Evolutionary conservation across 37 sponge, comb jelly and placozoan genomes (phyloP), one percentile per base, ranked within the genome.

Genomic region (Agelas oroides): DNA sequence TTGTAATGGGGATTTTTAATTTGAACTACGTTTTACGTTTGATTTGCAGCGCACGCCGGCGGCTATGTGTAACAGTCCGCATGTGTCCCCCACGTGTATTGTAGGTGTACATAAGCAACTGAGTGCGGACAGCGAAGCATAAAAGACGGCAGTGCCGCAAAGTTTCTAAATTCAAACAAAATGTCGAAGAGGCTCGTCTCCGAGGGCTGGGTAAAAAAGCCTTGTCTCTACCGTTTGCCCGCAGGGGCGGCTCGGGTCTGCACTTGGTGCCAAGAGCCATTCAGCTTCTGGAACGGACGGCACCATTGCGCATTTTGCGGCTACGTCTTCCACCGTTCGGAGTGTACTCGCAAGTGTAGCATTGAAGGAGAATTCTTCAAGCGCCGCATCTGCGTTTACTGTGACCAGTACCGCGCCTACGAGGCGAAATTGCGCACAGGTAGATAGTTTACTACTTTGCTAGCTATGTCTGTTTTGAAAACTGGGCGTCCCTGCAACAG

Each of bases 261-360:
- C 32, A 34, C 37, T 17, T 38, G n/a, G 23, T 84, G 84, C 28
- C 66, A 84, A 21, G 67, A 46, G 17, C 75, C n/a, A 13, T 84
- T 84, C 76, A 66, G 38, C 27, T 38, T 84, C 23, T 75, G 65
- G 76, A 74, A 69, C 17, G 31, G 75, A 13, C 19, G 65, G 20
- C 41, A 35, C 31, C 27, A 70, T 58, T 87, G 87, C 57, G 46
- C 27, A 18, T 87, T 79, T 52, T 87, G 87, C 53, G 87, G 87
- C 25, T 55, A 65, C 20, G 5, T 79, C 18, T 72, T 79, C 56
- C 80, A 87, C 66, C 59, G 60, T 8, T 19, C 17, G 30, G 73
- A 32, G 59, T 78, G 73, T 36, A 46, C 64, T n/a, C 31, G 71
- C 0, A 76, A 66, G 38, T 23, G 52, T 0, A 1, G 38, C 15